Conservation (phyloP, 2,888 invertebrate species). For the Muschampia staudingeri region DNA sequence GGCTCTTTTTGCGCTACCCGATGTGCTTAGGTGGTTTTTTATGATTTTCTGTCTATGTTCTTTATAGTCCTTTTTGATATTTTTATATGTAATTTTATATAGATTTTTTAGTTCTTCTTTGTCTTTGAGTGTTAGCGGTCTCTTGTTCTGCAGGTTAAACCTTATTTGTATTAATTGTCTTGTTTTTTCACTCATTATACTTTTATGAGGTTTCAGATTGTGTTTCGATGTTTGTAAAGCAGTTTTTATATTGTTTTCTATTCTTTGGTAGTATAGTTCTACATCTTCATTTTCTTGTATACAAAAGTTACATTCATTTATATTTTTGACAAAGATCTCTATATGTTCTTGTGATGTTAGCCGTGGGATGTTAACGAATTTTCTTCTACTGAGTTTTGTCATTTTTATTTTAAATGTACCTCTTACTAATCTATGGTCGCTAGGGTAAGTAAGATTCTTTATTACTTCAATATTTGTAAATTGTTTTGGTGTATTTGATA, state of each 20-base stretch:
- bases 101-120: not conserved
- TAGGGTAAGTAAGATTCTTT: conserved; percentile 9
- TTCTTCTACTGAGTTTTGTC: not conserved
- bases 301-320: not conserved
- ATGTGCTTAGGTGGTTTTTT: not conserved
- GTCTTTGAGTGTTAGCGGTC: not conserved
- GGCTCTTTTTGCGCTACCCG: conserved; percentile 35
- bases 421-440: conserved; percentile 30
- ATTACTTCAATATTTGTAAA: not conserved
- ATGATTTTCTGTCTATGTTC: not conserved
- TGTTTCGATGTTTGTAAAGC: not conserved
- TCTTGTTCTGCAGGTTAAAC: not conserved
- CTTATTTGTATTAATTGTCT: not conserved
- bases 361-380: not conserved
- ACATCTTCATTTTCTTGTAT: not conserved
- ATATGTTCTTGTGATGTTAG: not conserved
- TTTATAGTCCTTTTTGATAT: not conserved
- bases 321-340: not conserved
- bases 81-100: not conserved
- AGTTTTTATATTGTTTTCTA: conserved; percentile 14
- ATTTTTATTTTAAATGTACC: conserved; percentile 7
- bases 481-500: conserved; percentile 9
- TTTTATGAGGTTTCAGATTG: not conserved
- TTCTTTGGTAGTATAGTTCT: conserved; percentile 10
- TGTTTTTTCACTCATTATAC: not conserved